A percentile compares a stretch with the other conserved stretches of the same genome.
Evolutionary conservation across 2,888 invertebrate genomes (phyloP).

Genomic region (Cosmia pyralina): DNA sequence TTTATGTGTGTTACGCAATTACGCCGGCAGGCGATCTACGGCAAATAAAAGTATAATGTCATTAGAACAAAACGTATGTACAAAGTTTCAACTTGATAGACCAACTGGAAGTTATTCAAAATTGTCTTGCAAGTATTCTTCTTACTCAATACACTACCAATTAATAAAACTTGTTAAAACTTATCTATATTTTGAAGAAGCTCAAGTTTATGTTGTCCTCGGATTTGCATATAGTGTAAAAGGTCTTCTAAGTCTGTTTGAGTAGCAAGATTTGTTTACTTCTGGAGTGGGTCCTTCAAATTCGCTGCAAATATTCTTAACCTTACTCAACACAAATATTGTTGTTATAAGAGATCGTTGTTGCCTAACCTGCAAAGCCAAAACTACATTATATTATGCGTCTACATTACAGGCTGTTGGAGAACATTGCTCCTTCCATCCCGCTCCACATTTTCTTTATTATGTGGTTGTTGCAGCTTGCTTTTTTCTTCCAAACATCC

Average conservation of each 20-base stretch:
- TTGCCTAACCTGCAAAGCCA: neutral
- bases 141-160: neutral
- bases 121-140: neutral
- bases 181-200: slow-evolving; percentile 8
- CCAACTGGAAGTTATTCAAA: neutral
- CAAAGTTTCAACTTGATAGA: too few species aligned
- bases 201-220: slow-evolving; percentile 7
- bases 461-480: neutral
- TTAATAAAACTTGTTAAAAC: neutral
- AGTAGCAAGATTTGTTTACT: slow-evolving; percentile 9
- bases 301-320: slow-evolving; percentile 46
- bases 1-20: too few species aligned
- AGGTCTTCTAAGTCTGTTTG: neutral
- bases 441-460: neutral
- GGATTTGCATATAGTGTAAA: slow-evolving; percentile 4
- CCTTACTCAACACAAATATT: slow-evolving; percentile 31
- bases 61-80: neutral
- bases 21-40: too few species aligned
- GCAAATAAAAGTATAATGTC: neutral
- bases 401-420: neutral
- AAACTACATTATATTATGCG: neutral
- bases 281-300: slow-evolving; percentile 17
- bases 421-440: neutral
- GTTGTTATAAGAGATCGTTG: too few species aligned
- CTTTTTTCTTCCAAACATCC: neutral